Conservation (phyloP, 2,113 vertebrate species). For the Labeo rohita region DNA sequence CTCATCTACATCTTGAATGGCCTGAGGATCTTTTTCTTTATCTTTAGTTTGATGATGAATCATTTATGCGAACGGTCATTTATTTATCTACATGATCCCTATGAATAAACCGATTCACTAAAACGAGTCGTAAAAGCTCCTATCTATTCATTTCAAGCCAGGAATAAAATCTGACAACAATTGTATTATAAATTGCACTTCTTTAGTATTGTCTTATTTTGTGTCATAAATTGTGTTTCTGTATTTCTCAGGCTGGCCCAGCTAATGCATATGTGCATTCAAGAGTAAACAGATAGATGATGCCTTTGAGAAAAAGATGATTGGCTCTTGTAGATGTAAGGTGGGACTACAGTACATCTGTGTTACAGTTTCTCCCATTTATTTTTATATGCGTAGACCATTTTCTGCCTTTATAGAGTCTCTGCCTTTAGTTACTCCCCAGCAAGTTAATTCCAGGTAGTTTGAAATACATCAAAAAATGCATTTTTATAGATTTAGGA, state of each 20-base stretch:
- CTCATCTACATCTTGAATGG: too few species aligned
- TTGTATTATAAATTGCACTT: background rate
- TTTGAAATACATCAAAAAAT: background rate
- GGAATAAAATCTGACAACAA: too few species aligned
- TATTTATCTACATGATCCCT: background rate
- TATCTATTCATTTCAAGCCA: background rate
- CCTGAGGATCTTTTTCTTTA: too few species aligned
- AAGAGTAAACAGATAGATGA: background rate
- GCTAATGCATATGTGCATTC: background rate
- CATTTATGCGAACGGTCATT: background rate
- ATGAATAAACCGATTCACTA: background rate
- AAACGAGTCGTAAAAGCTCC: background rate
- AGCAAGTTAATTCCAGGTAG: background rate
- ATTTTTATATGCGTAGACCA: background rate
- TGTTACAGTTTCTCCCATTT: background rate
- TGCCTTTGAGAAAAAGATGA: background rate
- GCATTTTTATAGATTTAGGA: constrained; percentile 7
- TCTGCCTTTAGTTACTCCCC: background rate
- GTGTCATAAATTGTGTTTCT: background rate
- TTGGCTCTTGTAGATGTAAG: background rate
- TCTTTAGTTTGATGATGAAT: background rate
- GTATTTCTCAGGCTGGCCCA: background rate
- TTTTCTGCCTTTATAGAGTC: background rate
- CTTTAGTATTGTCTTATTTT: background rate
- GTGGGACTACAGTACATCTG: background rate